Evolutionary conservation across 2,113 vertebrate species (phyloP), one percentile per base, ranked within the genome.

Genomic region (Probosciger aterrimus): DNA sequence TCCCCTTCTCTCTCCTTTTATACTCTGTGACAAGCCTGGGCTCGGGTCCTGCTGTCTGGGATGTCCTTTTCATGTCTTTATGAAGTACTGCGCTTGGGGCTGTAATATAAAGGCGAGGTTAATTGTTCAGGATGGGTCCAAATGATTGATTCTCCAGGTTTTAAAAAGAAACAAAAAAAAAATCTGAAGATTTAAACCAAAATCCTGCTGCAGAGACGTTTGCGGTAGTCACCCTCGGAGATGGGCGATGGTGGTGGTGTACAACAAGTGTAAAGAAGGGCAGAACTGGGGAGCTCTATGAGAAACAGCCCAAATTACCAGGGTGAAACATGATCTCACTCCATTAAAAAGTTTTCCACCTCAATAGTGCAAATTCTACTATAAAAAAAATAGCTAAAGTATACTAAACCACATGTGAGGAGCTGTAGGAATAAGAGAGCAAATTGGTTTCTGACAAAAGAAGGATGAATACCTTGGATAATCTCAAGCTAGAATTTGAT

Each of bases 361-460:
- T 89, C 52, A 2, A n/a, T 8, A 93, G 75, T 79, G 88, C 79
- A 80, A 90, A 90, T 75, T 84, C 83, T 71, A n/a, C 84, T 30
- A 11, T 63, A 73, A 92, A 96, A 92, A 87, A 59, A 35, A 18
- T 14, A 35, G 22, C 57, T 69, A 78, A 86, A 75, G 67, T 74
- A 9, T 33, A 49, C 57, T 24, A 25, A 91, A 82, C 86, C 75
- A 77, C 39, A n/a, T 76, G 95, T 62, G 86, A 91, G 96, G 49
- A 93, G 78, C 83, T 93, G 84, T 43, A 70, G 88, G 91, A 96
- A 55, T 64, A 86, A 83, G 89, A 62, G 91, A 90, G 41, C 79
- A 95, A 96, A 95, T 95, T 95, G 63, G 70, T 92, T 94, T 88
- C 81, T 89, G 70, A 96, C 94, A 91, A 94, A 95, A 96, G 90